Evolutionary conservation across 2,888 invertebrate species (phyloP).

Genomic region (Zygothrica quintamaculata): DNA sequence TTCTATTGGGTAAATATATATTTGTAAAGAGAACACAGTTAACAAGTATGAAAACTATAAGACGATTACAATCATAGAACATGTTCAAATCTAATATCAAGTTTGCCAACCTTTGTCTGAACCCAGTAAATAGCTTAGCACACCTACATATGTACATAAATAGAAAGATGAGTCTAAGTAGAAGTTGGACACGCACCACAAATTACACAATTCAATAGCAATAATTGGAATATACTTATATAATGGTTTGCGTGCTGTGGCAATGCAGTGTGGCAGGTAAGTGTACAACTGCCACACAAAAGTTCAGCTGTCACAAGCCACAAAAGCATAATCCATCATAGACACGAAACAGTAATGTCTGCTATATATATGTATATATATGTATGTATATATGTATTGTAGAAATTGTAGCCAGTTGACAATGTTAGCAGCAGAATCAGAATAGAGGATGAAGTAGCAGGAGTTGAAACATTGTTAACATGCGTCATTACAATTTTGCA

Average conservation of each 20-base stretch:
- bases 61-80: constrained; percentile 21
- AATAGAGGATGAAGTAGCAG: constrained; percentile 19
- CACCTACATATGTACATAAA: constrained; percentile 16
- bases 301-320: constrained; percentile 66
- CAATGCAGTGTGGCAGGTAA: constrained; percentile 21
- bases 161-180: no score
- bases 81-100: constrained; percentile 14
- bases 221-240: constrained; percentile 54
- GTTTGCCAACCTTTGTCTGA: background rate
- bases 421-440: constrained; percentile 13
- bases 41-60: constrained; percentile 14
- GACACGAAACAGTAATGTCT: constrained; percentile 59
- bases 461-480: constrained; percentile 76
- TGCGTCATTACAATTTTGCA: constrained; percentile 82
- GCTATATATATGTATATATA: constrained; percentile 27
- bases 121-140: background rate
- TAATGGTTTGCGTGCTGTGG: constrained; percentile 22
- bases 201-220: constrained; percentile 64
- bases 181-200: constrained; percentile 55
- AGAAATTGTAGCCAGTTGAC: constrained; percentile 30
- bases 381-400: no score
- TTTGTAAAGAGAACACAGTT: constrained; percentile 3
- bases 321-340: constrained; percentile 71
- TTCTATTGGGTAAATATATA: constrained; percentile 8
- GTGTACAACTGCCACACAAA: constrained; percentile 20